A percentile compares a stretch with the other conserved stretches of the same genome.
phyloP scores from a whole-genome alignment of 2,797 vertebrate species.

The Calcarius lapponicus region DNA sequence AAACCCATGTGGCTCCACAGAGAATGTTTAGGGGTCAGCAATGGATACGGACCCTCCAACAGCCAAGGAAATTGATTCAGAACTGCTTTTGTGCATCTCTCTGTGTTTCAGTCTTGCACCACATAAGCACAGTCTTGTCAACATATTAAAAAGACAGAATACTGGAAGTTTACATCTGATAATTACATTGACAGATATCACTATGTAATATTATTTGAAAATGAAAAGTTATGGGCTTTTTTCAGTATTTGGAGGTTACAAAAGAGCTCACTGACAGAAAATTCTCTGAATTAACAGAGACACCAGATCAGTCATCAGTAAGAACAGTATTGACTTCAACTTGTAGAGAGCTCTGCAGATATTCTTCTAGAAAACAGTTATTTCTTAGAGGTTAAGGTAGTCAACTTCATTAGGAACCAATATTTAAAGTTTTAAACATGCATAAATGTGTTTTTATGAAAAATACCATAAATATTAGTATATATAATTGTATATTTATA shows the following conservation, averaged over 20 bases:
- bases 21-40: not conserved
- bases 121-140: not conserved
- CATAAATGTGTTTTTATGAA: not conserved
- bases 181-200: not conserved
- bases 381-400: not conserved
- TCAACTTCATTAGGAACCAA: not conserved
- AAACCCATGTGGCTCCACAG: not conserved
- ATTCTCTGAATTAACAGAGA: not conserved
- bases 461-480: not conserved
- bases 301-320: not conserved
- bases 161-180: not conserved
- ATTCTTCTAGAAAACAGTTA: not conserved
- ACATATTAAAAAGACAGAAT: not conserved
- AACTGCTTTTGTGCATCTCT: not conserved
- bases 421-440: not conserved
- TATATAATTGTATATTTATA: not conserved
- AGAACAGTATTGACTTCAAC: not conserved
- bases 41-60: not conserved
- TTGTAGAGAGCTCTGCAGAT: not conserved
- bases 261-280: not conserved
- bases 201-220: not conserved
- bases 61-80: not conserved
- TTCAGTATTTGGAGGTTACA: not conserved
- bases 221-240: not conserved
- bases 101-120: not conserved